These are phyloP conservation scores for Prosopocoilus inquinatus DNA, from an alignment of 2,888 invertebrate species.

Conservation along the genomic window DNA sequence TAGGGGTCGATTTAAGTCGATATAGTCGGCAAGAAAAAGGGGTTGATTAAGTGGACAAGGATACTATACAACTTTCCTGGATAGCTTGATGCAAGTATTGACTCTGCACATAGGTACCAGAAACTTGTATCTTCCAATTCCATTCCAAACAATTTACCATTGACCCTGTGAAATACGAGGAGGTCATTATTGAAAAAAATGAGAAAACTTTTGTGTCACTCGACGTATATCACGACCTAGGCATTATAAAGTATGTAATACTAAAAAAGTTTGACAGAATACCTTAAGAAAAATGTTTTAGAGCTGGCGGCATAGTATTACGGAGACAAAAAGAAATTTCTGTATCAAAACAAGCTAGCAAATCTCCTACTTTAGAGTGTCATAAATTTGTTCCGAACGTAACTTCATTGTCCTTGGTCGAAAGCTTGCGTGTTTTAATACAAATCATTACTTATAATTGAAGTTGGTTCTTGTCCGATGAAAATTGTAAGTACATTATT, in stretches of 20 bases:
- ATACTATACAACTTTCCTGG: constrained; percentile 87
- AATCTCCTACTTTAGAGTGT: constrained; percentile 73
- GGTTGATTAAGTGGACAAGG: constrained; percentile 68
- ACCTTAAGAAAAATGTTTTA: constrained; percentile 27
- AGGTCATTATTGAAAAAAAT: constrained; percentile 23
- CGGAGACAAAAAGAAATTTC: constrained; percentile 76
- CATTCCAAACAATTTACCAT: constrained; percentile 24
- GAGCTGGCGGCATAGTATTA: constrained; percentile 75
- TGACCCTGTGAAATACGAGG: constrained; percentile 22
- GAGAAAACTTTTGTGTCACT: constrained; percentile 33
- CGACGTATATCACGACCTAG: constrained; percentile 48
- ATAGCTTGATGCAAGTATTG: constrained; percentile 82
- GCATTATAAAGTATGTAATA: constrained; percentile 18
- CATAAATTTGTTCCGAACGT: constrained; percentile 69
- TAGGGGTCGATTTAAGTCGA: background rate
- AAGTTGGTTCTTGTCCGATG: too few relatives aligned
- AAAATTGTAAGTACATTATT: too few relatives aligned
- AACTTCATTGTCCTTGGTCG: constrained; percentile 26
- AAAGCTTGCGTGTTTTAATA: constrained; percentile 59
- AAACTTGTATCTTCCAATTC: constrained; percentile 67
- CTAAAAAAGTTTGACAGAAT: background rate
- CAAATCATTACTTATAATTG: too few relatives aligned
- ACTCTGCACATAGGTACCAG: constrained; percentile 67
- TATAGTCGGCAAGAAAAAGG: constrained; percentile 36
- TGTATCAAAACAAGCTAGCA: constrained; percentile 66